These are phyloP conservation scores for Eilema sororculum DNA, from an alignment of 2,888 invertebrate genomes.

Conservation along the genomic window DNA sequence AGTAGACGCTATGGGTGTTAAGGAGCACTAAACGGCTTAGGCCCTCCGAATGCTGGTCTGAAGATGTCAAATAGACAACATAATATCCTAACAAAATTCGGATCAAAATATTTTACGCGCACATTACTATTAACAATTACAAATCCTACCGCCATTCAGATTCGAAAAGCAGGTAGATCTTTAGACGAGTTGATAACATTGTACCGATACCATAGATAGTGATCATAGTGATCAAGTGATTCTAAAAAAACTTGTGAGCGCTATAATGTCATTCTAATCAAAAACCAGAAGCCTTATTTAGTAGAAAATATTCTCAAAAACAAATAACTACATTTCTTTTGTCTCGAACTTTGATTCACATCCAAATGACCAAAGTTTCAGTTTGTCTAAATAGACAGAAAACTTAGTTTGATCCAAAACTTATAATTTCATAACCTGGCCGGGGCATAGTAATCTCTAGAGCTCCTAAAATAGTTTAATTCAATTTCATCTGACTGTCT, in stretches of 20 bases:
- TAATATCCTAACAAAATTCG: too few relatives aligned
- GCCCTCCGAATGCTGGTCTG: background rate
- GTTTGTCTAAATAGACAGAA: background rate
- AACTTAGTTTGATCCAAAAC: background rate
- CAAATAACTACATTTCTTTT: background rate
- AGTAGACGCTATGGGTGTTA: background rate
- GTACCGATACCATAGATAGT: too few relatives aligned
- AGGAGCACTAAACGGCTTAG: background rate
- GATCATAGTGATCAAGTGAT: too few relatives aligned
- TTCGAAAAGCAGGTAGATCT: too few relatives aligned
- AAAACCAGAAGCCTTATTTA: background rate
- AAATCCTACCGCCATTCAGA: too few relatives aligned
- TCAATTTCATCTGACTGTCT: constrained; percentile 33
- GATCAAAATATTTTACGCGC: background rate
- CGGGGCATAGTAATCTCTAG: constrained; percentile 6
- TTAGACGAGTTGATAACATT: too few relatives aligned
- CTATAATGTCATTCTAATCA: background rate
- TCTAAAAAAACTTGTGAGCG: too few relatives aligned
- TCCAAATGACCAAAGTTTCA: background rate
- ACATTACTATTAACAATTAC: background rate
- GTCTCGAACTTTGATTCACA: background rate
- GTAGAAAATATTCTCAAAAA: background rate
- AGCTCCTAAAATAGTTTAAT: constrained; percentile 22
- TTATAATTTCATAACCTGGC: constrained; percentile 8
- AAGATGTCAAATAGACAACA: background rate